Percentiles rank a stretch among this genome's conserved stretches.
phyloP scores from a whole-genome alignment of 2,888 invertebrate species.

The Lepeophtheirus nordmannii region DNA sequence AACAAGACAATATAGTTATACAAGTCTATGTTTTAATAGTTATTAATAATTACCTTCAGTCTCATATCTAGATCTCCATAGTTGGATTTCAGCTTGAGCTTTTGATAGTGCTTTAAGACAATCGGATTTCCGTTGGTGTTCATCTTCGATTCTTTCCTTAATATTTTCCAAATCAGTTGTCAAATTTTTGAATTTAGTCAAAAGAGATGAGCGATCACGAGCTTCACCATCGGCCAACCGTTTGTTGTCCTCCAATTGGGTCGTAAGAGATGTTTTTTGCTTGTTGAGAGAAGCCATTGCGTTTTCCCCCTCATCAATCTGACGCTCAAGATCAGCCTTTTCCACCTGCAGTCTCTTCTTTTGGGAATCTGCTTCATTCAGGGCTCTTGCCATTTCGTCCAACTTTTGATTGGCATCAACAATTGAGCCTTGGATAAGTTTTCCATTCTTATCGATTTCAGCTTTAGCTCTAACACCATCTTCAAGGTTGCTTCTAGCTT shows the following conservation, averaged over 20 bases:
- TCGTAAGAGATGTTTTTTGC: constrained; percentile 86
- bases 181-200: constrained; percentile 96
- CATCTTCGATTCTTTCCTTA: constrained; percentile 39
- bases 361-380: constrained; percentile 90
- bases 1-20: not conserved
- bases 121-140: constrained; percentile 26
- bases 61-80: constrained; percentile 98
- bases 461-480: constrained; percentile 46
- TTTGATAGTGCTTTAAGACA: constrained; percentile 56
- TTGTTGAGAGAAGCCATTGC: constrained; percentile 90
- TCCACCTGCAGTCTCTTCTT: constrained; percentile 96
- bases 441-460: constrained; percentile 80
- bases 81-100: constrained; percentile 88
- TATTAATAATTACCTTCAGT: constrained; percentile 48
- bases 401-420: constrained; percentile 97
- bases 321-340: constrained; percentile 86
- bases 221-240: constrained; percentile 61
- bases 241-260: constrained; percentile 92
- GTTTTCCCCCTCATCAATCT: constrained; percentile 96
- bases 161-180: constrained; percentile 97
- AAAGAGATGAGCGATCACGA: constrained; percentile 71
- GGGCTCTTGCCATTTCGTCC: constrained; percentile 84
- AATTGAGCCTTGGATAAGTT: constrained; percentile 52
- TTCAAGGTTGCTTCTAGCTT: constrained; percentile 81
- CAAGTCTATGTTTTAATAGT: too few relatives aligned